phyloP scores from a whole-genome alignment of 1,140 invertebrate genomes.

The Ectropis grisescens region DNA sequence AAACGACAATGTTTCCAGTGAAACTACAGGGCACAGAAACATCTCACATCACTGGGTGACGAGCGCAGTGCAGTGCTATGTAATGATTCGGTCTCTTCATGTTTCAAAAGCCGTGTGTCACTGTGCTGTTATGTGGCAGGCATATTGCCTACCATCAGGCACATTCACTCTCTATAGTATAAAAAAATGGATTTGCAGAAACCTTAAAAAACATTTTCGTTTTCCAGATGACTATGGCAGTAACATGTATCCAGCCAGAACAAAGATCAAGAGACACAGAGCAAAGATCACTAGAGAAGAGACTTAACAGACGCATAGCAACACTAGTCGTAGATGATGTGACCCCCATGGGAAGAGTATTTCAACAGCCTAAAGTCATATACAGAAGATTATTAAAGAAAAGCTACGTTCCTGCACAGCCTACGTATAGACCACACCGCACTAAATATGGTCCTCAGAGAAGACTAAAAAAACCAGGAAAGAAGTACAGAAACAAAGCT shows the following conservation, averaged over 20 bases:
- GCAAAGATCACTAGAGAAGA: constrained; percentile 18
- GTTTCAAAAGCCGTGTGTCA: no score
- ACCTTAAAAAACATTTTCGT: not conserved
- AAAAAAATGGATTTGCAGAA: no score
- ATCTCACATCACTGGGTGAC: no score
- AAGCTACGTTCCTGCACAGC: constrained; percentile 21
- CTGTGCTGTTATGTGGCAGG: no score
- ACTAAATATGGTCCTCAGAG: no score
- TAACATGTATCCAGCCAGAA: constrained; percentile 18
- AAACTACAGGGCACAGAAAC: no score
- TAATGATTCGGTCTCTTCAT: no score
- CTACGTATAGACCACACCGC: constrained; percentile 17
- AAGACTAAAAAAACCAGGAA: constrained; percentile 20
- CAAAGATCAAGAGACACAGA: constrained; percentile 11
- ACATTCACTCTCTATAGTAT: no score
- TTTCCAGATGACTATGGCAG: constrained; percentile 44
- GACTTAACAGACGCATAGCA: constrained; percentile 34
- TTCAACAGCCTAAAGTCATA: constrained; percentile 34
- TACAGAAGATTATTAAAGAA: constrained; percentile 39
- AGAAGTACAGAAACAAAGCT: constrained; percentile 24
- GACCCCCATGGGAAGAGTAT: constrained; percentile 21
- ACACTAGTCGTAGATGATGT: constrained; percentile 31
- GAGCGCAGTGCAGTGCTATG: no score
- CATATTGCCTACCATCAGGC: no score
- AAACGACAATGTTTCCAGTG: no score